phyloP scores from a whole-genome alignment of 2,888 invertebrate species.

The Caenorhabditis sp. region DNA sequence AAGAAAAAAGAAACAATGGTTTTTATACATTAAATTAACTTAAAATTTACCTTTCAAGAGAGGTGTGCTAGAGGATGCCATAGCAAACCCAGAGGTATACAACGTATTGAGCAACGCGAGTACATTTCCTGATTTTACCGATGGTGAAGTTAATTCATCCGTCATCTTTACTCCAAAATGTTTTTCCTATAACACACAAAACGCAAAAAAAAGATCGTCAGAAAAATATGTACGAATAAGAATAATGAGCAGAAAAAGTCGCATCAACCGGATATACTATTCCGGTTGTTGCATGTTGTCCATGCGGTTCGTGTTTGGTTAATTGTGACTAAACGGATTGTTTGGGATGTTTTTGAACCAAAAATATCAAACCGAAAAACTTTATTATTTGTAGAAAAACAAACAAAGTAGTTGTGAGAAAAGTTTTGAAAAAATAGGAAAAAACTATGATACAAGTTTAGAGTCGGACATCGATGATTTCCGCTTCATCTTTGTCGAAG shows the following conservation, averaged over 20 bases:
- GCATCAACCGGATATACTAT: slow-evolving; percentile 36
- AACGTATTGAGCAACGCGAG: slow-evolving; percentile 66
- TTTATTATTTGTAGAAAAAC: slow-evolving; percentile 8
- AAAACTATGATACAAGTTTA: slow-evolving; percentile 6
- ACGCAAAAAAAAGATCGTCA: neutral
- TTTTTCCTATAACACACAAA: neutral
- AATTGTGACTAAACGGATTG: neutral
- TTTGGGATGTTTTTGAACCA: neutral
- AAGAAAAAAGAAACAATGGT: neutral
- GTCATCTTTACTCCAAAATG: slow-evolving; percentile 15
- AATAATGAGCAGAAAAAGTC: slow-evolving; percentile 11
- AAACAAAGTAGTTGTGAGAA: slow-evolving; percentile 20
- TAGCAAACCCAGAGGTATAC: slow-evolving; percentile 69
- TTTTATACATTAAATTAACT: neutral
- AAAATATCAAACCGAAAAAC: neutral
- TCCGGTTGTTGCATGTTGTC: slow-evolving; percentile 42
- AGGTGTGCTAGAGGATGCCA: slow-evolving; percentile 62
- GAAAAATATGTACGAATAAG: neutral
- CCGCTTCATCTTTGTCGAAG: slow-evolving; percentile 13
- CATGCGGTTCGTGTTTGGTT: neutral
- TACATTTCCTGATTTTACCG: slow-evolving; percentile 54
- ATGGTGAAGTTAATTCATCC: slow-evolving; percentile 38
- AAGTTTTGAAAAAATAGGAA: neutral
- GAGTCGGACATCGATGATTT: neutral
- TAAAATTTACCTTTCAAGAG: slow-evolving; percentile 47